Evolutionary conservation across 92 coral and sea anemone species (phyloP), one percentile per base, ranked within the genome.

Genomic region (Phymanthus crucifer): DNA sequence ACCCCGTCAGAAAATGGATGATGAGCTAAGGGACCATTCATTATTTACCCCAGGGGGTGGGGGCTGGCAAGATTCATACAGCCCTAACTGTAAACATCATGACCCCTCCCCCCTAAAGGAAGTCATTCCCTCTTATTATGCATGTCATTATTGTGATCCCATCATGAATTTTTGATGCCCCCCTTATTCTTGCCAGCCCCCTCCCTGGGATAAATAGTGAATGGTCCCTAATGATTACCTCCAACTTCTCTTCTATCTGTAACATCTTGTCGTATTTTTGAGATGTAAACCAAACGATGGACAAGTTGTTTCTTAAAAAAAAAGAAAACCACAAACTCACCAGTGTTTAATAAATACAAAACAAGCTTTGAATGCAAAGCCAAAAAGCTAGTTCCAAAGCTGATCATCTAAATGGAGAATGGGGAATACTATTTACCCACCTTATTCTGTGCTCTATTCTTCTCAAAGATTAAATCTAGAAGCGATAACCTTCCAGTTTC

Each of bases 391-490:
- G 27, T 8, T 48, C 19, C 11, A 43, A 35, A 23, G 24, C 21
- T 12, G 7, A 36, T 12, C 64, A 3, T 24, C 10, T 26, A 66
- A 17, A 67, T 12, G 9, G 27, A 1, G 6, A 34, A 37, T 48
- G 2, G n/a, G 34, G 40, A 32, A 27, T 2, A 12, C 32, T 21
- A n/a, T 6, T 29, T 89, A 95, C n/a, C n/a, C n/a, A n/a, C 99
- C 95, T 96, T 96, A 85, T 93, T 93, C 73, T 93, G 94, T 32
- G 96, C 98, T 68, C 99, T 91, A 56, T 91, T 90, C 84, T 84
- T 93, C 84, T 96, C 99, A 66, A 93, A 70, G 58, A 93, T 91
- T 17, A 96, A 85, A 75, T 96, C 99, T 74, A 96, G 89, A 31
- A 96, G 90, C 32, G 99, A 93, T 68, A 96, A 80, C 33, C 94